Evolutionary conservation across 2,888 invertebrate species (phyloP).

Genomic region (Platerodrilus igneus): DNA sequence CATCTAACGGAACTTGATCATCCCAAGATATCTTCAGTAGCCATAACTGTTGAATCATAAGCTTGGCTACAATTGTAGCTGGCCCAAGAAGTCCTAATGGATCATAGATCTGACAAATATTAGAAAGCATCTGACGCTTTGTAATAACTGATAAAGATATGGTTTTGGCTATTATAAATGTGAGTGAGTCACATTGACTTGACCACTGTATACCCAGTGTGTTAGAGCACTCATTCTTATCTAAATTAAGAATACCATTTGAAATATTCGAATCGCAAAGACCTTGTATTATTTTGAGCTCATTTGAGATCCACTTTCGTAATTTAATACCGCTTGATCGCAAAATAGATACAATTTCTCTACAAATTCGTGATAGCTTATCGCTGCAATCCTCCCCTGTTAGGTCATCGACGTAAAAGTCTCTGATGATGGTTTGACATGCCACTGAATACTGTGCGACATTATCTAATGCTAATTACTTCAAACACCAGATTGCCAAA

Average conservation of each 20-base stretch:
- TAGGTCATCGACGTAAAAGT: conserved; percentile 25
- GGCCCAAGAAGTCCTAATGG: conserved; percentile 27
- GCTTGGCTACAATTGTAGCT: conserved; percentile 24
- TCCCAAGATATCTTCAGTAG: conserved; percentile 25
- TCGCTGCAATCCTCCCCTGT: conserved; percentile 16
- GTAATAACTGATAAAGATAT: too few species aligned
- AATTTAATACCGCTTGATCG: conserved; percentile 14
- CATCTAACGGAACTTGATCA: conserved; percentile 17
- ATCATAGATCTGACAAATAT: conserved; percentile 27
- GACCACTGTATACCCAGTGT: too few species aligned
- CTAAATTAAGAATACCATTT: too few species aligned
- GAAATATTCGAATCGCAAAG: neutral
- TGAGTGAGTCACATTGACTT: too few species aligned
- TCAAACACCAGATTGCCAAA: conserved; percentile 21
- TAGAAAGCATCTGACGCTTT: conserved; percentile 23
- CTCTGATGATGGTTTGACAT: conserved; percentile 13
- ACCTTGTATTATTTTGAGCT: conserved; percentile 8
- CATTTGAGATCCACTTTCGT: conserved; percentile 23
- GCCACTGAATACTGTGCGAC: conserved; percentile 12
- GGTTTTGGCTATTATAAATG: too few species aligned
- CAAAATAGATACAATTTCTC: too few species aligned
- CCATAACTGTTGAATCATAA: conserved; percentile 29
- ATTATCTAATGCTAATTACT: conserved; percentile 21
- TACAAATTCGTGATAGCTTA: too few species aligned
- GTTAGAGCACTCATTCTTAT: too few species aligned